Base-by-base conservation (phyloP, 1,140 invertebrate species). In the Ditylenchus dipsaci region DNA sequence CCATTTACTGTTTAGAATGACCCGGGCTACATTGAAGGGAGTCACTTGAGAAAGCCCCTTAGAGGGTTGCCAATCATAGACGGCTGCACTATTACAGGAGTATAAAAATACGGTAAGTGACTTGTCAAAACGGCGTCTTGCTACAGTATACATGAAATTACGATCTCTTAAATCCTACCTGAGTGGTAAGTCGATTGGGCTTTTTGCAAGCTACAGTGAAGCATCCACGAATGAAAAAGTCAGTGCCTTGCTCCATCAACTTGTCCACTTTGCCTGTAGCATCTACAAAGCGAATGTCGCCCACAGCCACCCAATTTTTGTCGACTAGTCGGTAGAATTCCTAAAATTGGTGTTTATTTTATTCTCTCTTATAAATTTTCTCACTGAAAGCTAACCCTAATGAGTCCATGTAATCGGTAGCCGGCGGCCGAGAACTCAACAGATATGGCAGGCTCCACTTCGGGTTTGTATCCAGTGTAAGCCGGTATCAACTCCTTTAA, bases 241-340 rank as follows among this genome's bases (percentile, higher is more conserved):
- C 72, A 21, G 73, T 76, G 11, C 72, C 72, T 23, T 42, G 42
- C 0, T 38, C 29, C 33, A 74, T 23, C 26, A 74, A 45, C 17
- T 61, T 38, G 30, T 74, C 49, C 7, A 74, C 66, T 21, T 70
- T 67, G 11, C 73, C 73, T 19, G 49, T 64, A 26, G 43, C 30
- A 45, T 58, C 57, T 19, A 74, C 65, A 66, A 74, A 74, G 13
- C 72, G 58, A 21, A 75, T 57, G 60, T 67, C 47, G 13, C 75
- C 77, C 47, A 76, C 71, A 19, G 30, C 45, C n/a, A 63, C 73
- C 42, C 76, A 76, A 21, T 63, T 66, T 3, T 59, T 30, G 56
- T 76, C 67, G 5, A 67, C 66, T 33, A 76, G 59, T 13, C 60
- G 76, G 58, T 76, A 76, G 43, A 67, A 73, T 19, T 76, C 75